phyloP scores from a whole-genome alignment of 2,888 invertebrate species.

The Hirtodrosophila confusa region DNA sequence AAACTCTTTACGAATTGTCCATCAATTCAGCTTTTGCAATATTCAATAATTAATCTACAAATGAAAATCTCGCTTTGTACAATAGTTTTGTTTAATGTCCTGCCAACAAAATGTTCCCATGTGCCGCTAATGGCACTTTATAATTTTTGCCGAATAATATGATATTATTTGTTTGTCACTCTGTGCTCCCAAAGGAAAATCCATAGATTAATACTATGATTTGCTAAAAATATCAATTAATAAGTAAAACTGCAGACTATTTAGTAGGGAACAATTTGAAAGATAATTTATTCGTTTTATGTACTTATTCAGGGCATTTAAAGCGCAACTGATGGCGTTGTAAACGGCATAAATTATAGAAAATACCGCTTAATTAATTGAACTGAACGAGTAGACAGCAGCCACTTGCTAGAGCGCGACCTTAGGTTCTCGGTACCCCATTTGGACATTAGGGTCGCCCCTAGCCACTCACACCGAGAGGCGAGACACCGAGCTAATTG shows the following conservation, averaged over 20 bases:
- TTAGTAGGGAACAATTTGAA: slow-evolving; percentile 4
- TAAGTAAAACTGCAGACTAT: slow-evolving; percentile 4
- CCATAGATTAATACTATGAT: slow-evolving; percentile 19
- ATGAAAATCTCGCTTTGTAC: too few relatives aligned
- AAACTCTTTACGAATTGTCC: too few relatives aligned
- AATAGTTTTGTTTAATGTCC: neutral
- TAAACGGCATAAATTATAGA: slow-evolving; percentile 65
- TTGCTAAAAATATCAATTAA: slow-evolving; percentile 37
- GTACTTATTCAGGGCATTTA: neutral
- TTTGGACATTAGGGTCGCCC: slow-evolving; percentile 61
- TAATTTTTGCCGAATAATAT: slow-evolving; percentile 1
- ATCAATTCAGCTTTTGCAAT: too few relatives aligned
- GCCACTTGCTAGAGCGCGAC: slow-evolving; percentile 41
- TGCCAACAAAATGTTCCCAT: slow-evolving; percentile 4
- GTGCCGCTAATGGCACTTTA: neutral
- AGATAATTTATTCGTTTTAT: neutral
- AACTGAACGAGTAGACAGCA: slow-evolving; percentile 23
- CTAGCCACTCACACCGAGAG: slow-evolving; percentile 37
- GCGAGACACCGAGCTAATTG: slow-evolving; percentile 58
- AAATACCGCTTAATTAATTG: slow-evolving; percentile 55
- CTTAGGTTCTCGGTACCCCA: slow-evolving; percentile 57
- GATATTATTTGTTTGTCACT: slow-evolving; percentile 21
- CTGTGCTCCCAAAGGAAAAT: slow-evolving; percentile 10
- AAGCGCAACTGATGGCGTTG: slow-evolving; percentile 61
- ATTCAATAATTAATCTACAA: too few relatives aligned